Evolutionary conservation across 2,113 vertebrate genomes (phyloP), one percentile per base, ranked within the genome.

Genomic region (Upupa epops): DNA sequence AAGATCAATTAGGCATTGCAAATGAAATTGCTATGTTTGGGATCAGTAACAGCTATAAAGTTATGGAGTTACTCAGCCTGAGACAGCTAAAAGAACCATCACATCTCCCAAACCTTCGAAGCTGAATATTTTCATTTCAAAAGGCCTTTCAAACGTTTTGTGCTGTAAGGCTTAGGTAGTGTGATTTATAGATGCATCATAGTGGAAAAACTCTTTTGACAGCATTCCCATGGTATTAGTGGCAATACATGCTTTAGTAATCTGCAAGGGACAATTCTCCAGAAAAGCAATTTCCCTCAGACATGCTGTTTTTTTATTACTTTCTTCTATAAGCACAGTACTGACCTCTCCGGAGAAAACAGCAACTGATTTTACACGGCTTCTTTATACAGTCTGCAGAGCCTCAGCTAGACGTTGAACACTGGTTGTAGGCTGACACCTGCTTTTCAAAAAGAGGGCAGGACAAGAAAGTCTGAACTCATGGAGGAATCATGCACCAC

Each of bases 211-310:
- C 84, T 64, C 74, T 95, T 94, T 85, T 95, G 92, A 94, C 83
- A 92, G 64, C 78, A 75, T 96, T 95, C 94, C 78, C 77, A 71
- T 74, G 94, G 75, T 71, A 86, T 92, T 85, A 88, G 85, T 83
- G 89, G 80, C 89, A 94, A 89, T 85, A 78, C 79, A 77, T 64
- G 58, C 8, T 73, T 94, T 96, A 89, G 95, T 95, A 96, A 94
- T 90, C 93, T 93, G 86, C 88, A 90, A 82, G 90, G 95, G 85
- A 94, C 90, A 89, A 58, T 89, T 95, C 92, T 95, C 94, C 88
- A 97, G 91, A 73, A 97, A 97, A 90, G 95, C 90, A 86, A 89
- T 96, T 96, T 95, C 89, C 70, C 82, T 95, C 83, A 90, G 91
- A 95, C 89, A 83, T 1, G 54, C 83, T 92, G 66, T 0, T 88